Base-by-base conservation (phyloP, 2,113 vertebrate species). In the Zapornia atra region DNA sequence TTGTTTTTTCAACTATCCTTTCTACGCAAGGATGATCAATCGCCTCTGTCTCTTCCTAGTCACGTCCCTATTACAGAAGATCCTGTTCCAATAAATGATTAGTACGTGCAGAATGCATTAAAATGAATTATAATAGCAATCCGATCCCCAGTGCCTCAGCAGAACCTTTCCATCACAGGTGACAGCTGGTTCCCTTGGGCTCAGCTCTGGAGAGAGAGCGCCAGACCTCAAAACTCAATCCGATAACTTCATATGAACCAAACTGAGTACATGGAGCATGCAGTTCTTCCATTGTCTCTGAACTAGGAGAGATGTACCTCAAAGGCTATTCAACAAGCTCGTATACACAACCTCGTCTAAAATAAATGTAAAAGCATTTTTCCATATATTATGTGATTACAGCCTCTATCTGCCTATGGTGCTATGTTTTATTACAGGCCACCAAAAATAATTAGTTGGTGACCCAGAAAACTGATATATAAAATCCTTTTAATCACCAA, bases 401-500 rank as follows among this genome's bases (percentile, higher is more conserved):
- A 95, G 78, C 69, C 92, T 92, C 97, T 97, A 53, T 94, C 96
- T 92, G 90, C 94, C 94, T 94, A 94, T 69, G 72, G 86, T 94
- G 68, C 90, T 73, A 77, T 97, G 96, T 97, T 97, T 98, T 98
- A 98, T 98, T 93, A 96, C 97, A n/a, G 83, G 96, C 95, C 97
- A 97, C 96, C 96, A 97, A 97, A 98, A 98, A 98, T 98, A 98
- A 98, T 98, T 98, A 98, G 98, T 89, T 97, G 97, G 96, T 98
- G 98, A 98, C 98, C 98, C 98, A 98, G 97, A 98, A 98, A 98
- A 98, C 97, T 95, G 97, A 98, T 98, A 97, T 96, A 98, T 98
- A 98, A 98, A 98, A 98, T 98, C 96, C 96, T 98, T 98, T 98
- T 98, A 98, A 98, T 98, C 98, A 98, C 98, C 98, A 98, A 98